A percentile compares a stretch with the other conserved stretches of the same genome.
phyloP scores from a whole-genome alignment of 2,888 invertebrate species.

The Nesidiocoris tenuis region DNA sequence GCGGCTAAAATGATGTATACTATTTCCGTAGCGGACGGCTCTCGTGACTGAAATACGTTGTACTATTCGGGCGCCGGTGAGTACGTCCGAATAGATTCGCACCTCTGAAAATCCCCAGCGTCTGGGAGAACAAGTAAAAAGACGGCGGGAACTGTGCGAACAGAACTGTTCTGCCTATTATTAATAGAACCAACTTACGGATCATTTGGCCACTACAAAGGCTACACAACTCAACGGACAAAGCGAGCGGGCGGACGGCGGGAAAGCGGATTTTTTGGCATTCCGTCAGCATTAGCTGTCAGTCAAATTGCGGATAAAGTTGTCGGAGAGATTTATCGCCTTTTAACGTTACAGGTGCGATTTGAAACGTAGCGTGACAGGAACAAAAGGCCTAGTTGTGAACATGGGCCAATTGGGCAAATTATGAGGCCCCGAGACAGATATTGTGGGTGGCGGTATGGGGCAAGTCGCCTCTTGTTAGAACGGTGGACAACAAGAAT shows the following conservation, averaged over 20 bases:
- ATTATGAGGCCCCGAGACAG: too few relatives aligned
- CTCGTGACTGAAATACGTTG: neutral
- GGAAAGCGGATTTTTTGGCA: neutral
- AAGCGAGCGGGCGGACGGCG: neutral
- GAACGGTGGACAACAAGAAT: too few relatives aligned
- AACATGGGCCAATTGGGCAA: too few relatives aligned
- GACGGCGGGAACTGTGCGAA: neutral
- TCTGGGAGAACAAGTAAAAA: neutral
- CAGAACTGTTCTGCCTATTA: neutral
- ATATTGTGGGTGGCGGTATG: too few relatives aligned
- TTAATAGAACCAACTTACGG: neutral
- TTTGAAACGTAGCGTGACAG: neutral
- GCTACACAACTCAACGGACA: neutral
- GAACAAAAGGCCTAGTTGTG: too few relatives aligned
- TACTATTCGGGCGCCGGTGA: neutral
- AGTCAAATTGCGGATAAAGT: neutral
- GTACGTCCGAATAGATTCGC: neutral
- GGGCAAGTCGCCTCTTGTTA: too few relatives aligned
- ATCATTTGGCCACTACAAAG: neutral
- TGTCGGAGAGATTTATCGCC: neutral
- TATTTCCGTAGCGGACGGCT: neutral
- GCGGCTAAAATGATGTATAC: too few relatives aligned
- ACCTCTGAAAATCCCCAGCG: neutral
- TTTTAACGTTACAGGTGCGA: neutral
- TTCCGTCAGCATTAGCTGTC: neutral